phyloP scores from a whole-genome alignment of 2,888 invertebrate genomes.

The Thera britannica region DNA sequence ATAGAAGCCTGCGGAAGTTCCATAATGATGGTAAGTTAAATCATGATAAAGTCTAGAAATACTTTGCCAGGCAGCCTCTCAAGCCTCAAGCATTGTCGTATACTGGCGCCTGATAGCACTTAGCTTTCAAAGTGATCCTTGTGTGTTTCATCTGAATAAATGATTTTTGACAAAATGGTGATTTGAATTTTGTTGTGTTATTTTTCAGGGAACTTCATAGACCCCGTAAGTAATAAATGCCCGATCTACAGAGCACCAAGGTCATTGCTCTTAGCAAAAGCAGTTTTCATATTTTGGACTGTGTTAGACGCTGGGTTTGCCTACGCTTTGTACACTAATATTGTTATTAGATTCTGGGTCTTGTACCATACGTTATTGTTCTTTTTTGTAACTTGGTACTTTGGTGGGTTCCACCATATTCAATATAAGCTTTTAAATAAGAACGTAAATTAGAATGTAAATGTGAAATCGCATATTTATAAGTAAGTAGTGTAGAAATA shows the following conservation, averaged over 20 bases:
- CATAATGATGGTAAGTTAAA: constrained; percentile 74
- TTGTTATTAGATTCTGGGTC: constrained; percentile 82
- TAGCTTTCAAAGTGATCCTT: too few species aligned
- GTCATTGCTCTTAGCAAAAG: constrained; percentile 58
- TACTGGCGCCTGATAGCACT: too few species aligned
- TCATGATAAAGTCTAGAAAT: too few species aligned
- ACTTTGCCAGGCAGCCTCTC: too few species aligned
- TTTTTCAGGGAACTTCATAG: constrained; percentile 69
- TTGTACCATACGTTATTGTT: constrained; percentile 82
- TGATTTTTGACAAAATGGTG: too few species aligned
- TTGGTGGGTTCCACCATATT: constrained; percentile 86
- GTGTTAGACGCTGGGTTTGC: constrained; percentile 78
- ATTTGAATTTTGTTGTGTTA: not conserved
- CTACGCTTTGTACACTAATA: constrained; percentile 70
- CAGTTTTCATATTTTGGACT: constrained; percentile 88
- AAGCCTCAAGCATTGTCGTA: too few species aligned
- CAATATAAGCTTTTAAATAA: constrained; percentile 79
- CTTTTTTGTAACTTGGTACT: constrained; percentile 80
- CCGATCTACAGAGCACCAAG: constrained; percentile 58
- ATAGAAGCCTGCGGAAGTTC: constrained; percentile 85
- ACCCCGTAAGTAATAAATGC: constrained; percentile 56
- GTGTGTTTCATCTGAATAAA: too few species aligned
- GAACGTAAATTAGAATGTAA: constrained; percentile 29
- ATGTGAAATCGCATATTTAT: not conserved
- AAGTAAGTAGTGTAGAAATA: constrained; percentile 1